Evolutionary conservation across 2,888 invertebrate genomes (phyloP).

Genomic region (Dicranocentrus wangi): DNA sequence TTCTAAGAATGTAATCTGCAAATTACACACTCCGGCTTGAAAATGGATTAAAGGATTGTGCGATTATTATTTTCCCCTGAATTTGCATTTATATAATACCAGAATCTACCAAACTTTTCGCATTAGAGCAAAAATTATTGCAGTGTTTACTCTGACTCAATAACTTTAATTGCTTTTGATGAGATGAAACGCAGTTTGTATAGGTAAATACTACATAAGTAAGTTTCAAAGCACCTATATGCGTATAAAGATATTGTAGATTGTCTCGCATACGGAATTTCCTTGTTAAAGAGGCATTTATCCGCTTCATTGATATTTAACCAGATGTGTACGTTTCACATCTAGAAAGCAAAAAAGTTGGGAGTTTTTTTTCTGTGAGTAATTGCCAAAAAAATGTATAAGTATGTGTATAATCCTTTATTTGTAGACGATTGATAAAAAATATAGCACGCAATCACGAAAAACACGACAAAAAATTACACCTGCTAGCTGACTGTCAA

Average conservation of each 20-base stretch:
- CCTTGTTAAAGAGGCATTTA: conserved; percentile 35
- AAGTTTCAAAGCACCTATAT: too few relatives aligned
- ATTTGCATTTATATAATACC: conserved; percentile 10
- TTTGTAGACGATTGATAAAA: too few relatives aligned
- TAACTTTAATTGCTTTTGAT: neutral
- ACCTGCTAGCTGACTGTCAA: conserved; percentile 47
- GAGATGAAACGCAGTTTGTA: too few relatives aligned
- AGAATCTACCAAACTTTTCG: neutral
- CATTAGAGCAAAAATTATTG: conserved; percentile 2
- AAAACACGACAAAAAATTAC: conserved; percentile 2
- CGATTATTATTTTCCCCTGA: neutral
- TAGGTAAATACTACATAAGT: neutral
- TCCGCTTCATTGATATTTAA: conserved; percentile 28
- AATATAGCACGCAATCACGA: too few relatives aligned
- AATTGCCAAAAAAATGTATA: too few relatives aligned
- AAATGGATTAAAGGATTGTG: neutral
- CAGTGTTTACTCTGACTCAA: neutral
- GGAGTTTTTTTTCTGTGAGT: too few relatives aligned
- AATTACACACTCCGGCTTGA: neutral
- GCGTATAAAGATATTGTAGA: too few relatives aligned
- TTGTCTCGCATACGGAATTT: neutral
- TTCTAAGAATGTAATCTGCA: neutral
- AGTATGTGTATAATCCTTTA: too few relatives aligned
- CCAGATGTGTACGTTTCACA: conserved; percentile 14
- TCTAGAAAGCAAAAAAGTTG: neutral